Evolutionary conservation across 2,888 invertebrate genomes (phyloP).

Genomic region (Dicyrtomina minuta): DNA sequence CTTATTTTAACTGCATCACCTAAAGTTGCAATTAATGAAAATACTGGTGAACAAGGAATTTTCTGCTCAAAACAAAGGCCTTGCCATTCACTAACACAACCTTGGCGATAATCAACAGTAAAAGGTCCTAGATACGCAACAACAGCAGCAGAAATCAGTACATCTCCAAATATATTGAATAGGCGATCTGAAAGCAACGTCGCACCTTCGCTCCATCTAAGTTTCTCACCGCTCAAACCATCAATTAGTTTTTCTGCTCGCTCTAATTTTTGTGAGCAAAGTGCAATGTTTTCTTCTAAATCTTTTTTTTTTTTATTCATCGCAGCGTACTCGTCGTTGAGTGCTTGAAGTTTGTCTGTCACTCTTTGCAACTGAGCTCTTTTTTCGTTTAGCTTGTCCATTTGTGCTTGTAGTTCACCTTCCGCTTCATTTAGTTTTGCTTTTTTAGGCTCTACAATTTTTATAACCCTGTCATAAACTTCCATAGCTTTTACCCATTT

Average conservation of each 20-base stretch:
- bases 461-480: constrained; percentile 88
- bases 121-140: constrained; percentile 91
- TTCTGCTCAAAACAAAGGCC: constrained; percentile 33
- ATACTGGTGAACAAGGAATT: constrained; percentile 74
- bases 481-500: constrained; percentile 97
- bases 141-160: constrained; percentile 81
- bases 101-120: constrained; percentile 60
- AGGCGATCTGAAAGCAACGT: constrained; percentile 69
- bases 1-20: constrained; percentile 85
- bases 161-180: constrained; percentile 84
- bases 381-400: constrained; percentile 91
- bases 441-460: constrained; percentile 93
- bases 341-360: constrained; percentile 80
- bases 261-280: constrained; percentile 84
- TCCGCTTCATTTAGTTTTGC: constrained; percentile 84
- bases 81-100: constrained; percentile 47
- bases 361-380: constrained; percentile 81
- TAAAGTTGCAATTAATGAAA: constrained; percentile 73
- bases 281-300: constrained; percentile 88
- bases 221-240: constrained; percentile 87
- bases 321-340: constrained; percentile 94
- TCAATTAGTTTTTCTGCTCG: constrained; percentile 89
- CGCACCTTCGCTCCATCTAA: constrained; percentile 84
- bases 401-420: constrained; percentile 79
- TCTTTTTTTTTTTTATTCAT: constrained; percentile 96